Evolutionary conservation across 2,797 vertebrate species (phyloP), one percentile per base, ranked within the genome.

Genomic region (Rousettus madagascariensis): DNA sequence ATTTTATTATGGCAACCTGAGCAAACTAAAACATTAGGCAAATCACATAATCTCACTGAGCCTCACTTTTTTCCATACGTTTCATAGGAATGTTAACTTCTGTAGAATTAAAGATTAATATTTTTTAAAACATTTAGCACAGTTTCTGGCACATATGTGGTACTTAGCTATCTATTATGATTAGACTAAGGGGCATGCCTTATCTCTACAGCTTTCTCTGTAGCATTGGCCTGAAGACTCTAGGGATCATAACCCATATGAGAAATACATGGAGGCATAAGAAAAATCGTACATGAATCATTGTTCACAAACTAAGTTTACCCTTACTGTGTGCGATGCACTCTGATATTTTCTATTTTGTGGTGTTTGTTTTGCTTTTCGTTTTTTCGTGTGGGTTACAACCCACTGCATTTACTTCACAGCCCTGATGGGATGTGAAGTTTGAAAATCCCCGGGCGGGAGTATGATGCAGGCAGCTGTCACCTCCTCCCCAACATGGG

Each of bases 381-480:
- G 11, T 24, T 43, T 59, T 61, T 61, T 49, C 16, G 6, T 55
- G 17, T 16, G 53, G n/a, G 26, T 84, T 69, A 55, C 7, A 77
- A 22, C 20, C 19, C 15, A 49, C 75, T 41, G 41, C 43, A 61
- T 57, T 49, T 38, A 82, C 46, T 19, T 72, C 65, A 41, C 17
- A 38, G 30, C 49, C 22, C 51, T 36, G 51, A 28, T 12, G 15
- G 33, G 6, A 28, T 68, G 55, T 11, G 30, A 41, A 51, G 30
- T 95, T 49, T 69, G 69, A 20, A 77, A 66, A 38, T 13, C 59
- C 22, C 59, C 75, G 75, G 49, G 22, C 26, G 20, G 43, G 28
- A 1, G 26, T 51, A 13, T 16, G 38, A 20, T 7, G 5, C 8
- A 1, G 26, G 20, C 2, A 0, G 46, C 15, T 20, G 6, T 24